Conservation (phyloP, 2,888 invertebrate genomes). For the Tortrix viridana region DNA sequence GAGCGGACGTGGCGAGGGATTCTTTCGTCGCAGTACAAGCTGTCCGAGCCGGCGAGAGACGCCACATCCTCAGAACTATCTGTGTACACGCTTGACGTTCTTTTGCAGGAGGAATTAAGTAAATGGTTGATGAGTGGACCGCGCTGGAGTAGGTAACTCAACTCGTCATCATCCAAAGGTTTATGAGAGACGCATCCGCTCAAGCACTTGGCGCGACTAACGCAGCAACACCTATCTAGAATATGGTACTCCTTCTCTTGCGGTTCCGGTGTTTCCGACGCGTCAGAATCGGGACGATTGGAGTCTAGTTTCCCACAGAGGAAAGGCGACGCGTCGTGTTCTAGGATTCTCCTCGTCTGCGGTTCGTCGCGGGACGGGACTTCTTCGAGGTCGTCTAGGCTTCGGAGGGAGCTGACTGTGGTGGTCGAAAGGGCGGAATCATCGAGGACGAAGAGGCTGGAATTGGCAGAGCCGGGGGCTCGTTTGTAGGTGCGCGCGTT, state of each 20-base stretch:
- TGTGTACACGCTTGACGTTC: conserved; percentile 92
- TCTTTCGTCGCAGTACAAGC: conserved; percentile 88
- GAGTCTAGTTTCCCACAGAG: conserved; percentile 56
- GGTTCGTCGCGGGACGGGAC: conserved; percentile 39
- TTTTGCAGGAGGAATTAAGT: conserved; percentile 79
- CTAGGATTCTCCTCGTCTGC: conserved; percentile 25
- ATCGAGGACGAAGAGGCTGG: conserved; percentile 83
- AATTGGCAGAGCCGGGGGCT: conserved; percentile 68
- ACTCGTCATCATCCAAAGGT: conserved; percentile 69
- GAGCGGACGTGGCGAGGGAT: conserved; percentile 84
- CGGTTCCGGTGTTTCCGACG: conserved; percentile 43
- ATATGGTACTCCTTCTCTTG: conserved; percentile 60
- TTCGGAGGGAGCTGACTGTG: conserved; percentile 83
- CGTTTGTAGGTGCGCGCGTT: conserved; percentile 44
- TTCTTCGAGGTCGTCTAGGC: conserved; percentile 83
- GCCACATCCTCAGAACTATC: conserved; percentile 95
- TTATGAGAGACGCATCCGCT: conserved; percentile 55
- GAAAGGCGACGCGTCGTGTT: conserved; percentile 51
- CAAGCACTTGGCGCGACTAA: conserved; percentile 56
- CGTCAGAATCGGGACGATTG: conserved; percentile 46
- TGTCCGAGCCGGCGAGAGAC: conserved; percentile 91
- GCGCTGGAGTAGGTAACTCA: conserved; percentile 70
- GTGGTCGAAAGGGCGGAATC: conserved; percentile 82
- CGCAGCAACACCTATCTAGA: conserved; percentile 69
- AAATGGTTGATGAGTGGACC: conserved; percentile 72